Percentiles rank a stretch among this genome's conserved stretches.
Conservation (phyloP, 2,797 vertebrate genomes). For the Enteromius mattozi region DNA sequence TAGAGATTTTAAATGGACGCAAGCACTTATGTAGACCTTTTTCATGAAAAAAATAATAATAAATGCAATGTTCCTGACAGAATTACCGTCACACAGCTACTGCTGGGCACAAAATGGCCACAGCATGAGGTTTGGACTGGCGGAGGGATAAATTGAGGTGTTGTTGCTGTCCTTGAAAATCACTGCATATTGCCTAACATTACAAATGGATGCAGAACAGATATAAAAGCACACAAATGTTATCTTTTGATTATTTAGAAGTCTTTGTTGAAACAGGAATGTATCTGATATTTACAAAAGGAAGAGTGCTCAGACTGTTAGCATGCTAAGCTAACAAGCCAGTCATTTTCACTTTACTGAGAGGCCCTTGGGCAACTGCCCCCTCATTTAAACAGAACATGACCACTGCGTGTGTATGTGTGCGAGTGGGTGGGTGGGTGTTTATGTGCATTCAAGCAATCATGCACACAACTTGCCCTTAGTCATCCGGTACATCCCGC, state of each 20-base stretch:
- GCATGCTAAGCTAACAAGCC: constrained; percentile 35
- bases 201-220: constrained; percentile 1
- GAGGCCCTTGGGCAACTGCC: constrained; percentile 33
- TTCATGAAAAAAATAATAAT: background rate
- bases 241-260: constrained; percentile 20
- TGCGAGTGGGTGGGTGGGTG: background rate
- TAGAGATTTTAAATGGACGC: background rate
- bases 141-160: constrained; percentile 10
- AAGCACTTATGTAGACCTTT: background rate
- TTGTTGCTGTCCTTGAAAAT: constrained; percentile 19
- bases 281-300: constrained; percentile 9
- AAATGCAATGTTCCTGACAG: background rate
- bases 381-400: constrained; percentile 36
- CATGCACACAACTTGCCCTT: constrained; percentile 36
- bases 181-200: background rate
- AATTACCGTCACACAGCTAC: background rate
- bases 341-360: constrained; percentile 40
- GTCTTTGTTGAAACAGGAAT: constrained; percentile 11
- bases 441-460: constrained; percentile 42
- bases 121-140: constrained; percentile 19
- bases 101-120: constrained; percentile 30
- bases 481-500: constrained; percentile 33
- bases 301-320: background rate
- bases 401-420: constrained; percentile 1
- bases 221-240: background rate